A percentile compares a stretch with the other conserved stretches of the same genome.
These are phyloP conservation scores for Branchinecta lynchi DNA, from an alignment of 1,140 invertebrate species.

Conservation along the genomic window DNA sequence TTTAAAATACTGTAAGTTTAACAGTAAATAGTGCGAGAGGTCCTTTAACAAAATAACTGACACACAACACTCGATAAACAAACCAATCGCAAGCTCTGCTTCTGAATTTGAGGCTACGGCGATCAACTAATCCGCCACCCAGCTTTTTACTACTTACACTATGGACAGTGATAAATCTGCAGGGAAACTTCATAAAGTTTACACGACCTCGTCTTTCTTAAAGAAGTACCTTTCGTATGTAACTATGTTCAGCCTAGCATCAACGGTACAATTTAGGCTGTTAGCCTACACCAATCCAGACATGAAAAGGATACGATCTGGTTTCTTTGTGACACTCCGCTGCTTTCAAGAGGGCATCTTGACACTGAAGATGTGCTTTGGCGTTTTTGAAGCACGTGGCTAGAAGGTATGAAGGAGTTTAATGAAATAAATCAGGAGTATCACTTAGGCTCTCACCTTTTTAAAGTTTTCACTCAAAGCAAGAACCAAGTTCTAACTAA, in stretches of 20 bases:
- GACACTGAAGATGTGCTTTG: slow-evolving; percentile 61
- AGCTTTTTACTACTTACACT: not conserved
- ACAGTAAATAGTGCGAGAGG: no score
- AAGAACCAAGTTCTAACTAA: no score
- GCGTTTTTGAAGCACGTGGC: slow-evolving; percentile 79
- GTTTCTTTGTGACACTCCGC: slow-evolving; percentile 72
- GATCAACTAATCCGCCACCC: not conserved
- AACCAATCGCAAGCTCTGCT: no score
- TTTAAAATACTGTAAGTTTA: no score
- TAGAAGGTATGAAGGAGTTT: slow-evolving; percentile 33
- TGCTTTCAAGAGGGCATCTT: slow-evolving; percentile 67
- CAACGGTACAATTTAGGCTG: not conserved
- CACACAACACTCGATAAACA: no score
- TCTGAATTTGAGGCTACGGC: not conserved
- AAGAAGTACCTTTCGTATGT: not conserved
- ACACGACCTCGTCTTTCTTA: not conserved
- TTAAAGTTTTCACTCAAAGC: no score
- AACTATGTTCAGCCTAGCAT: not conserved
- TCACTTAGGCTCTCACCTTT: no score
- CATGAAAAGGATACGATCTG: slow-evolving; percentile 53
- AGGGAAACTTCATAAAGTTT: not conserved
- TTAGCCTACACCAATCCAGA: not conserved
- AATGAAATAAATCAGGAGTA: no score
- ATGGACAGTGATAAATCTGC: not conserved
- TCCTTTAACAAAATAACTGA: no score